phyloP scores from a whole-genome alignment of 2,797 vertebrate genomes.

The Ibycter americanus region DNA sequence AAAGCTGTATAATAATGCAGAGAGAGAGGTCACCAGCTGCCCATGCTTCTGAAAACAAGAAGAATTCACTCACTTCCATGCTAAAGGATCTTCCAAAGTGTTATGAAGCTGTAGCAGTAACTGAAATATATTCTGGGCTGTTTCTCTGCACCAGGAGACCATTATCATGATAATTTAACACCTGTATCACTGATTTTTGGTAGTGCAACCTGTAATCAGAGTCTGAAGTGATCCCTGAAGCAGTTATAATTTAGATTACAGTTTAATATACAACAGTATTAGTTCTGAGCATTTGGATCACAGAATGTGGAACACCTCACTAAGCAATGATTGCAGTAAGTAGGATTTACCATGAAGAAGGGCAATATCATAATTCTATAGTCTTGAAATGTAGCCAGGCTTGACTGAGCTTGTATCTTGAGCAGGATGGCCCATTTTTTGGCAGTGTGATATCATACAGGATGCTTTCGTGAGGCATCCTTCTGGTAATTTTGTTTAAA shows the following conservation, averaged over 20 bases:
- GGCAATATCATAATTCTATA: neutral
- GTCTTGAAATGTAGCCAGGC: neutral
- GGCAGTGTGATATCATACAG: neutral
- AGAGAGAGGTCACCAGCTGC: constrained; percentile 1
- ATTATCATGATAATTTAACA: constrained; percentile 74
- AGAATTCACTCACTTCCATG: neutral
- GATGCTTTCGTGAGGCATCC: neutral
- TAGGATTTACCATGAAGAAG: constrained; percentile 16
- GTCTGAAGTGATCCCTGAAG: constrained; percentile 60
- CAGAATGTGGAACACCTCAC: constrained; percentile 17
- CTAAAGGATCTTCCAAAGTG: neutral
- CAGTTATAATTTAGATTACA: constrained; percentile 72
- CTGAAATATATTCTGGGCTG: constrained; percentile 31
- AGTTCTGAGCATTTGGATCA: constrained; percentile 41
- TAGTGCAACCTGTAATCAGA: constrained; percentile 70
- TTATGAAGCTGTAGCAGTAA: constrained; percentile 29
- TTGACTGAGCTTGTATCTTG: neutral
- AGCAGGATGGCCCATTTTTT: neutral
- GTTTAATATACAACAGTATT: constrained; percentile 50
- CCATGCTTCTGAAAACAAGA: constrained; percentile 9
- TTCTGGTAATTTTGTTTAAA: neutral
- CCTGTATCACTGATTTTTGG: constrained; percentile 68
- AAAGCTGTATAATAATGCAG: neutral
- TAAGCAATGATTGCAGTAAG: constrained; percentile 2
- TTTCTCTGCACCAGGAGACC: constrained; percentile 35